Evolutionary conservation across 2,113 vertebrate species (phyloP), one percentile per base, ranked within the genome.

Genomic region (Tursiops truncatus): DNA sequence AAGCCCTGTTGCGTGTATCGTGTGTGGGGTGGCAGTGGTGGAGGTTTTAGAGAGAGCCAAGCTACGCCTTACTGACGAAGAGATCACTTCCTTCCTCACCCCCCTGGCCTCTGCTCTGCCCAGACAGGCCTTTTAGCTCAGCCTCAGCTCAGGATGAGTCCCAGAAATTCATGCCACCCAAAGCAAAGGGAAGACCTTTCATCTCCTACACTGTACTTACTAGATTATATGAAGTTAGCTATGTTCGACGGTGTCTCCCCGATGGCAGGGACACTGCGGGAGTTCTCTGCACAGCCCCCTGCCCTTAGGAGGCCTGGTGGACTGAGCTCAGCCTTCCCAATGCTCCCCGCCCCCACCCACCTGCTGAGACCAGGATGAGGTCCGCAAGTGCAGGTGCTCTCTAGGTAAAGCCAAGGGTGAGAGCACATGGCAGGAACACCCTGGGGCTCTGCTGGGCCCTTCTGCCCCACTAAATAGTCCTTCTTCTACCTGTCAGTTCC

Each of bases 301-400:
- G 53, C 15, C 50, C 50, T 47, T 28, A 58, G 91, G 41, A 38
- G 13, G 11, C 63, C 41, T 77, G 1, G 0, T 28, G n/a, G 33
- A 56, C 4, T 38, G 65, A 73, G 33, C 50, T 84, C 25, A 77
- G 74, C 10, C 25, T 4, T 44, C 62, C 65, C 7, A 0, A 2
- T 38, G 67, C 31, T 71, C 1, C 50, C 20, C 1, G 0, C 15
- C 53, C 21, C n/a, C 2, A 2, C 8, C 62, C 81, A n/a, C 9
- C 23, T 67, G 2, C 14, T 0, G 41, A 93, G 68, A 25, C 58
- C 86, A n/a, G 38, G n/a, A 11, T 17, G 11, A 8, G 1, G 13
- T 25, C 86, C 33, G 2, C 13, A 3, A 15, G 9, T 36, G 3
- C 6, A 10, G 38, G 53, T 70, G 68, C 56, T 58, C 17, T n/a